These are phyloP conservation scores for Esox niger DNA, from an alignment of 2,113 vertebrate genomes.

Conservation along the genomic window DNA sequence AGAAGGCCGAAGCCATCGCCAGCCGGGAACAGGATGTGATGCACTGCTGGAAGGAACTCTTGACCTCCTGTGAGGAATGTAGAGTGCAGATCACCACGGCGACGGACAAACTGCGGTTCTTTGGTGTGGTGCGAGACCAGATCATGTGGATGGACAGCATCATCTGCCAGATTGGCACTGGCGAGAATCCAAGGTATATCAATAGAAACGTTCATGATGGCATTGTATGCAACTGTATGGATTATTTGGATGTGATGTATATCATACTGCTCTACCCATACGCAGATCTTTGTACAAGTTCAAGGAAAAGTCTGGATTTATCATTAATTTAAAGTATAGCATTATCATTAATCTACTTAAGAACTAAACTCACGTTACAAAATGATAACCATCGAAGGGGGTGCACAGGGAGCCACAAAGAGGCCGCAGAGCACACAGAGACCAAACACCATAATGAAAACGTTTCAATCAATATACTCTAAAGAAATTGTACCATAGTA, in stretches of 20 bases:
- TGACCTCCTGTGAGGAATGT: slow-evolving; percentile 87
- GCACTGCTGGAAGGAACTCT: slow-evolving; percentile 87
- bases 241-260: too few species aligned
- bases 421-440: too few species aligned
- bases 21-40: slow-evolving; percentile 88
- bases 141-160: slow-evolving; percentile 91
- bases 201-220: background rate
- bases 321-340: too few species aligned
- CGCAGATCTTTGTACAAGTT: background rate
- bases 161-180: slow-evolving; percentile 85
- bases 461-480: too few species aligned
- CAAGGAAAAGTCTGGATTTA: too few species aligned
- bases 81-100: slow-evolving; percentile 87
- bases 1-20: slow-evolving; percentile 89
- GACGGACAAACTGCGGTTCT: slow-evolving; percentile 88
- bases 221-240: too few species aligned
- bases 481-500: background rate
- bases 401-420: too few species aligned
- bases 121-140: slow-evolving; percentile 81
- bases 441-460: too few species aligned
- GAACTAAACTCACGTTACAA: too few species aligned
- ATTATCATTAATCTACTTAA: too few species aligned
- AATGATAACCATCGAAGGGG: background rate
- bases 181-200: slow-evolving; percentile 88
- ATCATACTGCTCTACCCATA: too few species aligned